Percentiles rank a stretch among this genome's conserved stretches.
These are phyloP conservation scores for Dipodomys spectabilis DNA, from an alignment of 2,113 vertebrate genomes.

Conservation along the genomic window DNA sequence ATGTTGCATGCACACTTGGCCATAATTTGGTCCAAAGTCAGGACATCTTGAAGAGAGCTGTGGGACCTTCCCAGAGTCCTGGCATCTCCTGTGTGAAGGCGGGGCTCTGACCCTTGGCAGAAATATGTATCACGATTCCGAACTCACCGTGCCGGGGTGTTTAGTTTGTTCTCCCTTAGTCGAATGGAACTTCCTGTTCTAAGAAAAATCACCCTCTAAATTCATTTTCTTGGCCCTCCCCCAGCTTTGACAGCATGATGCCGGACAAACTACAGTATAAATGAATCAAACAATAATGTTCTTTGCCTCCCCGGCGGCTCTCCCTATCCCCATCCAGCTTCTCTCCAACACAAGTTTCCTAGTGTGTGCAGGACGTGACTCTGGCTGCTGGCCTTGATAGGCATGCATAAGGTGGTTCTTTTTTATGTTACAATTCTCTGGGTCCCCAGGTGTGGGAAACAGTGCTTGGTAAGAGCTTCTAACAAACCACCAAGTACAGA, in stretches of 20 bases:
- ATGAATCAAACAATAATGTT: conserved; percentile 41
- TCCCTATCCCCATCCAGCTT: neutral
- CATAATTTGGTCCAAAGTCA: neutral
- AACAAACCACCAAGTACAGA: neutral
- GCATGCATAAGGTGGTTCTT: neutral
- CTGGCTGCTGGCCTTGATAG: neutral
- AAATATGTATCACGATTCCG: neutral
- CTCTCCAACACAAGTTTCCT: conserved; percentile 40
- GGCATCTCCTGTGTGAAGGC: neutral
- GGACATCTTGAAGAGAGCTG: neutral
- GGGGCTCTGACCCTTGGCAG: neutral
- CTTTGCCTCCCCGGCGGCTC: conserved; percentile 39
- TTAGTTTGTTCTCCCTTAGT: conserved; percentile 22
- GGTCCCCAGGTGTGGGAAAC: neutral
- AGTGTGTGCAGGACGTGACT: conserved; percentile 35
- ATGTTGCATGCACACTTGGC: neutral
- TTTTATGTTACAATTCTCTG: neutral
- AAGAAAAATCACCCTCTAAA: conserved; percentile 42
- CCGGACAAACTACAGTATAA: conserved; percentile 10
- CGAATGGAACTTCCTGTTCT: conserved; percentile 69
- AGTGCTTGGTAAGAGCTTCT: neutral
- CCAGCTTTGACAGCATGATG: conserved; percentile 19
- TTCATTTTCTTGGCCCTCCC: conserved; percentile 38
- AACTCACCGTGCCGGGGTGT: neutral
- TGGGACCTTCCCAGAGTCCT: neutral